A percentile compares a stretch with the other conserved stretches of the same genome.
Evolutionary conservation across 2,888 invertebrate species (phyloP).

Genomic region (Scotopteryx bipunctaria): DNA sequence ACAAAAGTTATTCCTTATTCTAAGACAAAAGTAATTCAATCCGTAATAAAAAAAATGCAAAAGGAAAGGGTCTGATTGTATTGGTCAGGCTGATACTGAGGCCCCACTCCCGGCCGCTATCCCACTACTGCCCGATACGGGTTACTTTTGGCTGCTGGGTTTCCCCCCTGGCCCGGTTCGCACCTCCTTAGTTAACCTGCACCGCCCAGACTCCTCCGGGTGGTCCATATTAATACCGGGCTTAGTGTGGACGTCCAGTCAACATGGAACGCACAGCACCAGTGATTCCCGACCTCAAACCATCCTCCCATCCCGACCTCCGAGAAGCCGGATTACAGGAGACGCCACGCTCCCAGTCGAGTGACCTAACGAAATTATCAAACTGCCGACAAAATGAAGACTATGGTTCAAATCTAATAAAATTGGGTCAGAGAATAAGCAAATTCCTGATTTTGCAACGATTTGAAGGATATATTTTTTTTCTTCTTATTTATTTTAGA

Average conservation of each 20-base stretch:
- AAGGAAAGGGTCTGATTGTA: slow-evolving; percentile 79
- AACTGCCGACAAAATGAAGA: slow-evolving; percentile 74
- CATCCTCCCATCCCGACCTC: slow-evolving; percentile 96
- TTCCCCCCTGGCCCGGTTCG: slow-evolving; percentile 99
- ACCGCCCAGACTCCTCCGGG: slow-evolving; percentile 90
- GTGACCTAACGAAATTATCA: rapidly evolving
- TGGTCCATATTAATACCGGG: slow-evolving; percentile 97
- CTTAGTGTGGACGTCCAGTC: slow-evolving; percentile 98
- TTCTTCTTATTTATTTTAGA: too few species aligned
- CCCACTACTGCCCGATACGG: slow-evolving; percentile 93
- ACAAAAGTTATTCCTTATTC: too few species aligned
- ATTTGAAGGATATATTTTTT: neutral
- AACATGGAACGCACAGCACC: slow-evolving; percentile 75
- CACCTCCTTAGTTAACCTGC: slow-evolving; percentile 97
- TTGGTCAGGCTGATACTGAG: slow-evolving; percentile 91
- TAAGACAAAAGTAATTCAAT: too few species aligned
- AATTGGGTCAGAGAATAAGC: neutral
- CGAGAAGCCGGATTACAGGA: slow-evolving; percentile 99
- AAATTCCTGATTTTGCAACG: slow-evolving; percentile 1
- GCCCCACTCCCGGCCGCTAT: slow-evolving; percentile 93
- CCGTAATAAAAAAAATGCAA: slow-evolving; percentile 49
- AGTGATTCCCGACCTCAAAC: slow-evolving; percentile 72
- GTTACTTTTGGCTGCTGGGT: slow-evolving; percentile 99
- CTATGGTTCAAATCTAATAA: slow-evolving; percentile 11
- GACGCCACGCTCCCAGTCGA: slow-evolving; percentile 97